Percentiles rank a stretch among this genome's conserved stretches.
Evolutionary conservation across 2,888 invertebrate genomes (phyloP).

Genomic region (Willowsia nigromaculata): DNA sequence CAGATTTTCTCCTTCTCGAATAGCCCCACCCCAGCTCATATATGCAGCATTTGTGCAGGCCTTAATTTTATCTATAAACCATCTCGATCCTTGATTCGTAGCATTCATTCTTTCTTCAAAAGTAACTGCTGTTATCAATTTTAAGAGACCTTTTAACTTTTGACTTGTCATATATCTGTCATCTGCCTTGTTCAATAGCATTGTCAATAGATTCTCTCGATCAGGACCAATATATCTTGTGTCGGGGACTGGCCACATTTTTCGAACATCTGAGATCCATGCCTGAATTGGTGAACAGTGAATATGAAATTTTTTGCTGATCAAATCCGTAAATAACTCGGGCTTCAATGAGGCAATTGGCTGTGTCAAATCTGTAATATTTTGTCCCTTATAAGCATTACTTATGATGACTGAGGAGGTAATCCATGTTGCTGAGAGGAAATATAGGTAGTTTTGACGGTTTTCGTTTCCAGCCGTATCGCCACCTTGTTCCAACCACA

Average conservation of each 20-base stretch:
- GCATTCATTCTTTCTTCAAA: not conserved
- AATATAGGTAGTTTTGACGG: not conserved
- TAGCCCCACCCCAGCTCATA: not conserved
- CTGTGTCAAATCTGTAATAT: conserved; percentile 24
- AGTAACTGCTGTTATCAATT: not conserved
- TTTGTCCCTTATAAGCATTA: conserved; percentile 44
- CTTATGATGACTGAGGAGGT: not conserved
- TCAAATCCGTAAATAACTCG: not conserved
- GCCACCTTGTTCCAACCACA: conserved; percentile 22
- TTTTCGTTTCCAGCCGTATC: not conserved
- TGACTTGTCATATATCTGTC: too few species aligned
- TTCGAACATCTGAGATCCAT: not conserved
- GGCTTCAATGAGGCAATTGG: conserved; percentile 13
- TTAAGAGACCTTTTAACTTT: not conserved
- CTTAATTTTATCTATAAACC: not conserved
- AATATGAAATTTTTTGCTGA: not conserved
- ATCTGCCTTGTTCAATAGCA: too few species aligned
- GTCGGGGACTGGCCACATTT: too few species aligned
- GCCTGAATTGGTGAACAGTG: not conserved
- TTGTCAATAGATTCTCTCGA: too few species aligned
- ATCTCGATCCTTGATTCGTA: too few species aligned
- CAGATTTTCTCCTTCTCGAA: not conserved
- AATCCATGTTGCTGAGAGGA: not conserved
- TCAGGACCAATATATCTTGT: not conserved
- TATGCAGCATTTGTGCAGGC: not conserved